Evolutionary conservation across 2,113 vertebrate species (phyloP).

Genomic region (Arizona elegans): DNA sequence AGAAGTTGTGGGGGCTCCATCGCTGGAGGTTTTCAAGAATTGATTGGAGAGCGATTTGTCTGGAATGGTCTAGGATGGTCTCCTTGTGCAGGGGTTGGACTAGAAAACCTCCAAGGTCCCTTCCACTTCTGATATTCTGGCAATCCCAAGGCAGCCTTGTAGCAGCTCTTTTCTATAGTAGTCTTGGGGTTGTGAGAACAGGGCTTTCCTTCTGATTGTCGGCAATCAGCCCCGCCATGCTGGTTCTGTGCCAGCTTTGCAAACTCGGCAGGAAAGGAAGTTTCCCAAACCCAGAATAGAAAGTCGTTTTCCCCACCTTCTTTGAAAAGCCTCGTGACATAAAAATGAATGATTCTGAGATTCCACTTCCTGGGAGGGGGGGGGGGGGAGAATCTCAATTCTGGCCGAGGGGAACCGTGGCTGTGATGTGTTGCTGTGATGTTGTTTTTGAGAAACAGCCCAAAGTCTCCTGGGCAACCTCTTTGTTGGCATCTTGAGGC

Average conservation of each 20-base stretch:
- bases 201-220: neutral
- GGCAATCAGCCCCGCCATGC: neutral
- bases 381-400: neutral
- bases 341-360: neutral
- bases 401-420: neutral
- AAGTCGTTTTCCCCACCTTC: neutral
- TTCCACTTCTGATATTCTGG: neutral
- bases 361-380: neutral
- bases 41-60: neutral
- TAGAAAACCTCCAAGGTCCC: too few species aligned
- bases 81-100: too few species aligned
- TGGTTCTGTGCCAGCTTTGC: neutral
- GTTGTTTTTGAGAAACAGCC: neutral
- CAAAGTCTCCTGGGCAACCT: neutral
- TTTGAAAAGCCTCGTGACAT: neutral
- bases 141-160: neutral
- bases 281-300: neutral
- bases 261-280: neutral
- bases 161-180: neutral
- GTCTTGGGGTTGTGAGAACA: neutral
- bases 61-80: neutral
- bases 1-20: neutral
- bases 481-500: neutral
- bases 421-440: neutral
- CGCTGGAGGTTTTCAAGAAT: neutral